phyloP scores from a whole-genome alignment of 2,888 invertebrate genomes.

The Nymphalis c-album region DNA sequence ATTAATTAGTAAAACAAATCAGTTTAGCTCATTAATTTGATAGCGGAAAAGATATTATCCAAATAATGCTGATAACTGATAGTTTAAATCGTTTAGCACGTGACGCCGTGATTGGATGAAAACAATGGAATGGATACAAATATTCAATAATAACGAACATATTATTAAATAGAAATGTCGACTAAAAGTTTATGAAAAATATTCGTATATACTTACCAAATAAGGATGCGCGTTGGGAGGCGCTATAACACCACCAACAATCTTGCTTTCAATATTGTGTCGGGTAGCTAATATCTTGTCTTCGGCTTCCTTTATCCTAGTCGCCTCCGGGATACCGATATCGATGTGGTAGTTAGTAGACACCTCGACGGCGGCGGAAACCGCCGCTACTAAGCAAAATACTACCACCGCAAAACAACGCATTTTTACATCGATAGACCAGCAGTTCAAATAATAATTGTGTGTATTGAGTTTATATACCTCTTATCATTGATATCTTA shows the following conservation, averaged over 20 bases:
- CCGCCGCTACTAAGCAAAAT: slow-evolving; percentile 39
- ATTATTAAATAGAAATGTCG: no score
- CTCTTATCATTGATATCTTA: not conserved
- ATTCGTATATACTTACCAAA: slow-evolving; percentile 34
- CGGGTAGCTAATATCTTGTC: slow-evolving; percentile 37
- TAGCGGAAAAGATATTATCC: not conserved
- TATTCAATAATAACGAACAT: no score
- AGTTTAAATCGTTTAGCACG: no score
- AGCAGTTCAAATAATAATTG: slow-evolving; percentile 7
- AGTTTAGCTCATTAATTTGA: not conserved
- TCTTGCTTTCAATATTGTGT: slow-evolving; percentile 38
- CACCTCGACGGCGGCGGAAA: slow-evolving; percentile 42
- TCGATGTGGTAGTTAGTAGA: slow-evolving; percentile 50
- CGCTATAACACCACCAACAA: slow-evolving; percentile 57
- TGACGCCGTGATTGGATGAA: no score
- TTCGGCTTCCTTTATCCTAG: slow-evolving; percentile 53
- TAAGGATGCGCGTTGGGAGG: slow-evolving; percentile 51
- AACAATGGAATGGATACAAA: no score
- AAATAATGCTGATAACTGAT: not conserved
- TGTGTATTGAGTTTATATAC: slow-evolving; percentile 1
- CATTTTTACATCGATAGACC: slow-evolving; percentile 21
- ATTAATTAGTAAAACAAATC: not conserved
- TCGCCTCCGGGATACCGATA: slow-evolving; percentile 59
- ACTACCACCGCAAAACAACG: slow-evolving; percentile 25
- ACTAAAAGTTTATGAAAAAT: not conserved